Evolutionary conservation across 2,888 invertebrate species (phyloP).

Genomic region (Sisyra terminalis): DNA sequence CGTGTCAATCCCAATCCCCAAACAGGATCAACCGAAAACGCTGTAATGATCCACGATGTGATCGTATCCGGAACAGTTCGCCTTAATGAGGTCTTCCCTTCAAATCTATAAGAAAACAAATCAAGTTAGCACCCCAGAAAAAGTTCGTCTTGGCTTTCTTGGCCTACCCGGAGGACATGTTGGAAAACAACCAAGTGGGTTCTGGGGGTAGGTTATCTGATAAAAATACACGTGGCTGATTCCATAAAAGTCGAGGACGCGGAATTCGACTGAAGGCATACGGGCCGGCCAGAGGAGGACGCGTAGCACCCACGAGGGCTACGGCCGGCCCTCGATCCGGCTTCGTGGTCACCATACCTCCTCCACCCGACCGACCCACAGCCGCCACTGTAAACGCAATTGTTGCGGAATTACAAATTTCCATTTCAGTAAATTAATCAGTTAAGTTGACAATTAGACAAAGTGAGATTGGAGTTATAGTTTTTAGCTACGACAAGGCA

Average conservation of each 20-base stretch:
- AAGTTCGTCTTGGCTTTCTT: background rate
- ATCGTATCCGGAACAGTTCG: slow-evolving; percentile 64
- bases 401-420: no score
- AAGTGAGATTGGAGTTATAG: no score
- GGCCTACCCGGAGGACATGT: slow-evolving; percentile 60
- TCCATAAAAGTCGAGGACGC: slow-evolving; percentile 51
- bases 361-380: slow-evolving; percentile 21
- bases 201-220: slow-evolving; percentile 41
- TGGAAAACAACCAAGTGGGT: slow-evolving; percentile 71
- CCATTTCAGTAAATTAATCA: no score
- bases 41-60: slow-evolving; percentile 71
- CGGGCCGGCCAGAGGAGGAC: slow-evolving; percentile 73
- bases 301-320: slow-evolving; percentile 33
- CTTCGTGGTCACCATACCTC: slow-evolving; percentile 26
- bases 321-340: slow-evolving; percentile 22
- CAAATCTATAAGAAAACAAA: slow-evolving; percentile 25
- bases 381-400: background rate
- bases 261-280: slow-evolving; percentile 83
- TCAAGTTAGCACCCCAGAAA: background rate
- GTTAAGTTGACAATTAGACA: no score
- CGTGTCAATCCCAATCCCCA: slow-evolving; percentile 57
- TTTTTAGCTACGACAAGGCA: no score
- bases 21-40: slow-evolving; percentile 62
- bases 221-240: slow-evolving; percentile 64
- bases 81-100: slow-evolving; percentile 39